These are phyloP conservation scores for Patiria pectinifera DNA, from an alignment of 53 echinoderm and acorn worm species.

Conservation along the genomic window DNA sequence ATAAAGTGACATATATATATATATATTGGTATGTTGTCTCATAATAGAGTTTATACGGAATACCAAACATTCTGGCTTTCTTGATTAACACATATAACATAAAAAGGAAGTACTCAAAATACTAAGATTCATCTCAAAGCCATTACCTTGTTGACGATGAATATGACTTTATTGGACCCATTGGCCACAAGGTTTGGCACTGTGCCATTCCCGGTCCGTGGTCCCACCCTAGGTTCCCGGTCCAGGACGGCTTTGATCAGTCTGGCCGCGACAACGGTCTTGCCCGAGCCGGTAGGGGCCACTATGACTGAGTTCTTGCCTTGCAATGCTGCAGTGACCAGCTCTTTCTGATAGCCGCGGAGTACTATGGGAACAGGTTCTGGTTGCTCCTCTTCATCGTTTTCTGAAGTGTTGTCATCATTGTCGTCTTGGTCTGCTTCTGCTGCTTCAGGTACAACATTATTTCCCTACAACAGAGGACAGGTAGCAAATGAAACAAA, in stretches of 20 bases:
- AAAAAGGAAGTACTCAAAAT: not conserved
- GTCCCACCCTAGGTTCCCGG: slow-evolving; percentile 20
- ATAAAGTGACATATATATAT: no score
- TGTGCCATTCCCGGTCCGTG: slow-evolving; percentile 17
- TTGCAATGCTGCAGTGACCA: slow-evolving; percentile 63
- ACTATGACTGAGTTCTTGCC: slow-evolving; percentile 76
- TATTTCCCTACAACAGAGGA: no score
- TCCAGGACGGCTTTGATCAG: slow-evolving; percentile 62
- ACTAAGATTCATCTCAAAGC: not conserved
- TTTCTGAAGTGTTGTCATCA: not conserved
- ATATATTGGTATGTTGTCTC: no score
- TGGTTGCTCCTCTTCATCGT: not conserved
- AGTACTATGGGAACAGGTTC: slow-evolving; percentile 27
- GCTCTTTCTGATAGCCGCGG: slow-evolving; percentile 70
- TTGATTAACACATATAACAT: no score
- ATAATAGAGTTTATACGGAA: no score
- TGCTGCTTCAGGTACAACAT: no score
- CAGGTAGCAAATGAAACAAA: no score
- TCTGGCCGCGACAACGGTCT: slow-evolving; percentile 72
- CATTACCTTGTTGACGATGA: slow-evolving; percentile 79
- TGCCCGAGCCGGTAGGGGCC: slow-evolving; percentile 86
- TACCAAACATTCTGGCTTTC: no score
- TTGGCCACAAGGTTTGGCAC: not conserved
- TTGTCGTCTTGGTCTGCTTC: no score
- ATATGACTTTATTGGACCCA: slow-evolving; percentile 61